These are phyloP conservation scores for Hemichromis elongatus DNA, from an alignment of 2,113 vertebrate species.

Conservation along the genomic window DNA sequence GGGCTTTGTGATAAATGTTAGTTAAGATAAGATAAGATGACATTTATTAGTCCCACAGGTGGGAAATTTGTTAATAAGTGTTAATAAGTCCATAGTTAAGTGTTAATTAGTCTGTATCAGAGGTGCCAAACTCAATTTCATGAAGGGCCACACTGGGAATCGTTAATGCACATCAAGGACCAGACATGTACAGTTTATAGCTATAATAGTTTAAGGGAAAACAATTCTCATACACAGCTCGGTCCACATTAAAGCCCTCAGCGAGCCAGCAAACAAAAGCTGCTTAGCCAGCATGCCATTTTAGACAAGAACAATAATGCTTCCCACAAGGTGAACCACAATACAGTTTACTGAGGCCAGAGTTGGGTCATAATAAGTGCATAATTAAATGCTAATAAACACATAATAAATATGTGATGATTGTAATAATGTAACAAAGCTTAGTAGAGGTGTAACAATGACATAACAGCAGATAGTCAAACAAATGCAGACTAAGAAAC, in stretches of 20 bases:
- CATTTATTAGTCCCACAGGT: too few species aligned
- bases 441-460: background rate
- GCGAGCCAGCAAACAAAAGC: background rate
- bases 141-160: background rate
- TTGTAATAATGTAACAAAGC: background rate
- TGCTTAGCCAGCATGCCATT: background rate
- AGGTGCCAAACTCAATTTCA: background rate
- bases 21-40: too few species aligned
- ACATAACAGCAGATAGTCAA: background rate
- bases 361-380: background rate
- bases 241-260: background rate
- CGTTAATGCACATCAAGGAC: background rate
- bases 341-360: background rate
- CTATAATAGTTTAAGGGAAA: background rate
- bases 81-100: background rate
- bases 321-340: background rate
- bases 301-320: background rate
- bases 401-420: background rate
- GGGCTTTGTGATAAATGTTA: background rate
- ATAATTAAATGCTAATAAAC: accelerated
- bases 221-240: background rate
- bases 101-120: background rate
- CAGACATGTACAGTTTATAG: background rate
- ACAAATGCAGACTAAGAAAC: background rate
- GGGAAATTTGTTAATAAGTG: too few species aligned